Base-by-base conservation (phyloP, 2,113 vertebrate genomes). In the Gobiocypris rarus region DNA sequence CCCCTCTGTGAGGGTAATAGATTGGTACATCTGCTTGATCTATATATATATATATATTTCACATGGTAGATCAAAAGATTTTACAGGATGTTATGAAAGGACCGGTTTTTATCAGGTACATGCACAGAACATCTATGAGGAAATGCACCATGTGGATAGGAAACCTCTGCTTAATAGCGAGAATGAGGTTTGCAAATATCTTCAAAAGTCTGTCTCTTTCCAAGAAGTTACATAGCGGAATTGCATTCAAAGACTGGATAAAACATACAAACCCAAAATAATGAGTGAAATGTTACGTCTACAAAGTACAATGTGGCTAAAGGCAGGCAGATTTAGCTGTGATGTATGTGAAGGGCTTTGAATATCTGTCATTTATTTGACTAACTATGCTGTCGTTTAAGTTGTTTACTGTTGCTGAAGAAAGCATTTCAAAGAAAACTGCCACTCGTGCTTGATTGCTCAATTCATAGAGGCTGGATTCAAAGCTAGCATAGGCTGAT, bases 41-140 rank as follows among this genome's bases (percentile, higher is more conserved):
- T 56, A 34, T 81, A 17, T 70, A 34, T 56, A 34, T 81, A 17
- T 70, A 34, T 54, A 38, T 56, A 65, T 82, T 82, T 38, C 48
- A 26, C 48, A 54, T 50, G 43, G 41, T 22, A 80, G 41, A 80
- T 82, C 63, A 70, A 70, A 81, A 52, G 63, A 54, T 81, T 81
- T 70, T 81, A 70, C 45, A 41, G 45, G 79, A 82, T 70, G 65
- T 70, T 70, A 38, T 70, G 63, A 70, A 48, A 80, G 24, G 24
- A 9, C 22, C 5, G 24, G 41, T 48, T 67, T 80, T 80, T 43
- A 80, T 80, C 59, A 50, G 43, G 77, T 80, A 65, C 59, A 67
- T 65, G 77, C 59, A 50, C 22, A 34, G n/a, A 67, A 50, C 58
- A 45, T 26, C 59, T 65, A 19, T 80, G 26, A 80, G 41, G 26